Conservation (phyloP, 2,888 invertebrate species). For the Argyra leucocephala region DNA sequence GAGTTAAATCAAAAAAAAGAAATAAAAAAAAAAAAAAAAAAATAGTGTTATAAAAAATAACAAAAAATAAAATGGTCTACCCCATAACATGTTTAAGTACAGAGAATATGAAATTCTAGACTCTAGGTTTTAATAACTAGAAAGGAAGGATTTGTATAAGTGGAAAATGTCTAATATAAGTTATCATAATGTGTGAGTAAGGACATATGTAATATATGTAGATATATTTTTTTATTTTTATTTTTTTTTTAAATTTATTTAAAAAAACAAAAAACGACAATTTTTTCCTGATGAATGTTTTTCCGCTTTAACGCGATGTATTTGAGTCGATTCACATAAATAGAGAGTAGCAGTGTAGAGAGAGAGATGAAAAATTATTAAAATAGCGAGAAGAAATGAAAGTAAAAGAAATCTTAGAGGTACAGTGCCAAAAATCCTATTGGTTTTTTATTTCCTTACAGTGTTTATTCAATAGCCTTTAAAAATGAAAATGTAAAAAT, state of each 20-base stretch:
- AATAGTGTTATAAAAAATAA: background rate
- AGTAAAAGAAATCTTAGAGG: background rate
- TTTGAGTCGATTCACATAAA: slow-evolving; percentile 1
- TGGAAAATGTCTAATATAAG: too few relatives aligned
- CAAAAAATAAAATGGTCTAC: background rate
- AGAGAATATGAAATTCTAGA: too few relatives aligned
- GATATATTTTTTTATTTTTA: too few relatives aligned
- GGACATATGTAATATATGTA: background rate
- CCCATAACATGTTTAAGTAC: background rate
- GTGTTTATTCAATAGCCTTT: too few relatives aligned
- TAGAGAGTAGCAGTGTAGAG: background rate
- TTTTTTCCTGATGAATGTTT: slow-evolving; percentile 2
- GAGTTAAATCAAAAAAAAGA: background rate
- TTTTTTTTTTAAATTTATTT: background rate
- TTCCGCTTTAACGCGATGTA: slow-evolving; percentile 3
- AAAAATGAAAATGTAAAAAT: too few relatives aligned
- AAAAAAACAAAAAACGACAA: too few relatives aligned
- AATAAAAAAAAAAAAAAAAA: background rate
- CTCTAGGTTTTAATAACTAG: background rate
- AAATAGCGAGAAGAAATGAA: background rate
- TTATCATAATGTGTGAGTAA: slow-evolving; percentile 6
- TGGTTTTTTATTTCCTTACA: background rate
- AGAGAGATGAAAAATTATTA: too few relatives aligned
- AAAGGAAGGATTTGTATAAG: too few relatives aligned
- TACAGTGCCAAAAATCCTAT: background rate